Conservation (phyloP, 2,113 vertebrate species). For the Paralichthys olivaceus region DNA sequence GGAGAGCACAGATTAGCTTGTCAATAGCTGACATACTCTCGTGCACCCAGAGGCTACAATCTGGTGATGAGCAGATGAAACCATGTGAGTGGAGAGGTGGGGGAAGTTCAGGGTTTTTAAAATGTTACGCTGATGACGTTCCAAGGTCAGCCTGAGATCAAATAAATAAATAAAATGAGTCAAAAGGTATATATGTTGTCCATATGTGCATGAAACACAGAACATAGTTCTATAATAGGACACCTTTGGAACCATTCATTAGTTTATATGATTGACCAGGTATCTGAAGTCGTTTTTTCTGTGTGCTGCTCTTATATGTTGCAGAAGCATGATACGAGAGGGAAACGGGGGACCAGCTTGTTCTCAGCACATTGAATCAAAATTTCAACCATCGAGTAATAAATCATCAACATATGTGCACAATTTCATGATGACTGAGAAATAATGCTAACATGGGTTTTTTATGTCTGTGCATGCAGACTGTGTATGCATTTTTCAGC, state of each 20-base stretch:
- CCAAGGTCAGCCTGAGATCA: background rate
- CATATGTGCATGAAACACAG: background rate
- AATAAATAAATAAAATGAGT: background rate
- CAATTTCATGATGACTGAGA: no score
- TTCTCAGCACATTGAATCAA: no score
- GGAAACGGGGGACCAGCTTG: no score
- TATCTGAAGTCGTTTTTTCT: no score
- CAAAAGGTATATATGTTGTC: background rate
- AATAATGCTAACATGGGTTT: no score
- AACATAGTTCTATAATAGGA: background rate
- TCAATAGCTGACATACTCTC: slow-evolving; percentile 55
- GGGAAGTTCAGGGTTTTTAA: background rate
- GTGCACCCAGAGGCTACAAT: slow-evolving; percentile 28
- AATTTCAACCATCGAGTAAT: no score
- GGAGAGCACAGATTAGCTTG: slow-evolving; percentile 67
- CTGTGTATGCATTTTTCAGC: no score
- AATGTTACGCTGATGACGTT: slow-evolving; percentile 5
- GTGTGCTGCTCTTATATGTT: no score
- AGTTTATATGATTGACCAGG: background rate
- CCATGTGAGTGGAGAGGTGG: slow-evolving; percentile 2
- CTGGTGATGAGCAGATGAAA: slow-evolving; percentile 10
- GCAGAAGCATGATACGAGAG: no score
- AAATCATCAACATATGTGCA: no score
- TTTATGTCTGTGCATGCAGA: no score
- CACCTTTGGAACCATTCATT: background rate